Percentiles rank a stretch among this genome's conserved stretches.
Evolutionary conservation across 1,140 invertebrate species (phyloP).

Genomic region (Delia radicum): DNA sequence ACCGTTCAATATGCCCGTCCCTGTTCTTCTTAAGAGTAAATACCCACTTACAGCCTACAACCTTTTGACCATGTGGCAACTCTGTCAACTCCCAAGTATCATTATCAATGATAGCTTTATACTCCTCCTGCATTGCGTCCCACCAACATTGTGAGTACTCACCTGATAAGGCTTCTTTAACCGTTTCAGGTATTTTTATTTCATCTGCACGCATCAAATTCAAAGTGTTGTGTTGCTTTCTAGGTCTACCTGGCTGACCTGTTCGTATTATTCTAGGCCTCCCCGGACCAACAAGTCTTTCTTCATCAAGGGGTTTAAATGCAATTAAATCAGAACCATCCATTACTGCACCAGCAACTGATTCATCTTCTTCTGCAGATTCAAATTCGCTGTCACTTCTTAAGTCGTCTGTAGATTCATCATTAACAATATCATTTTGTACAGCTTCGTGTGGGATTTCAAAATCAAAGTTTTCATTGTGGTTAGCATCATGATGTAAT

Average conservation of each 20-base stretch:
- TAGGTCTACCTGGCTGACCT: background rate
- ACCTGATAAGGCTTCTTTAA: too few relatives aligned
- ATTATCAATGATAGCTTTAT: slow-evolving; percentile 16
- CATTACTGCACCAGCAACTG: background rate
- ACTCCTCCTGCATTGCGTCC: slow-evolving; percentile 29
- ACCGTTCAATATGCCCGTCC: slow-evolving; percentile 37
- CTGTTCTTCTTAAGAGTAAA: slow-evolving; percentile 46
- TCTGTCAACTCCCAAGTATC: slow-evolving; percentile 40
- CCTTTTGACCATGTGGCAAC: slow-evolving; percentile 36
- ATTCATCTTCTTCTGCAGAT: background rate
- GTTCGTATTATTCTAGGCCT: background rate
- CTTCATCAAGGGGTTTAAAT: background rate
- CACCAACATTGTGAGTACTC: too few relatives aligned
- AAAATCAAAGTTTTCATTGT: too few relatives aligned
- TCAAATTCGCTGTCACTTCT: background rate
- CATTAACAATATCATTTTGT: background rate
- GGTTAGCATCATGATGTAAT: background rate
- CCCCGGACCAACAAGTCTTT: background rate
- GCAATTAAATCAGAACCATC: background rate
- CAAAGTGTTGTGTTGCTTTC: background rate
- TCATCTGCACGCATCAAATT: background rate
- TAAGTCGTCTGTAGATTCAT: background rate
- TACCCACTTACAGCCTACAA: slow-evolving; percentile 51
- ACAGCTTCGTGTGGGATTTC: background rate
- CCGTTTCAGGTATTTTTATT: background rate